Evolutionary conservation across 2,888 invertebrate genomes (phyloP), one percentile per base, ranked within the genome.

Genomic region (Caenorhabditis wallacei): DNA sequence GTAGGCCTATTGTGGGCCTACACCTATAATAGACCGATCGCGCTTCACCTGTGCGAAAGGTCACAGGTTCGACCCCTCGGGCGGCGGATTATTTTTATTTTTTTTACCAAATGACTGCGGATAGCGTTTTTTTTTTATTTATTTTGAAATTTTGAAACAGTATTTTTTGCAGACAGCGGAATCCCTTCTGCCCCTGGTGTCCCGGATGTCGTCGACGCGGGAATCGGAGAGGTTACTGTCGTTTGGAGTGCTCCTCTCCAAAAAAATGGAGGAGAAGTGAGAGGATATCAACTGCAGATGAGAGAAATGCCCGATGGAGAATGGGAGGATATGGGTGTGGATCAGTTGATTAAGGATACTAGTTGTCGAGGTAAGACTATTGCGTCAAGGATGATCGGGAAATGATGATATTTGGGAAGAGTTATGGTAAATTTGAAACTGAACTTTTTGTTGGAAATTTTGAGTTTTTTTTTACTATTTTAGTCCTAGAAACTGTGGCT

Each of bases 211-310:
- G 84, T 89, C 8, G 89, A 89, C 26, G 75, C 87, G 30, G 88
- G 86, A 26, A 78, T 84, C 46, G 88, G 84, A n/a, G 87, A 89
- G 56, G 89, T 92, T 46, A 90, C 92, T 1, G 84, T 92, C 37
- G 86, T 84, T 3, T 92, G 92, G 92, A 82, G 86, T 66, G 78
- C 85, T n/a, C 92, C 92, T 5, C 75, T 84, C n/a, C 69, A 71
- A 10, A 56, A 79, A 37, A 66, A 76, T 48, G 89, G 88, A 46
- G 85, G 83, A 11, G 89, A 89, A 1, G 68, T 92, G n/a, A 74
- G 90, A n/a, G 91, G 91, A 68, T 91, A 91, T 80, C 85, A 90
- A 85, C 86, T 90, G 0, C 89, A 91, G 81, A 90, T 90, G 83
- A 80, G 90, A 30, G 88, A 89, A 8, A 56, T 84, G 4, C 89